phyloP scores from a whole-genome alignment of 64 coral and sea anemone species.

The Montipora capricornis region DNA sequence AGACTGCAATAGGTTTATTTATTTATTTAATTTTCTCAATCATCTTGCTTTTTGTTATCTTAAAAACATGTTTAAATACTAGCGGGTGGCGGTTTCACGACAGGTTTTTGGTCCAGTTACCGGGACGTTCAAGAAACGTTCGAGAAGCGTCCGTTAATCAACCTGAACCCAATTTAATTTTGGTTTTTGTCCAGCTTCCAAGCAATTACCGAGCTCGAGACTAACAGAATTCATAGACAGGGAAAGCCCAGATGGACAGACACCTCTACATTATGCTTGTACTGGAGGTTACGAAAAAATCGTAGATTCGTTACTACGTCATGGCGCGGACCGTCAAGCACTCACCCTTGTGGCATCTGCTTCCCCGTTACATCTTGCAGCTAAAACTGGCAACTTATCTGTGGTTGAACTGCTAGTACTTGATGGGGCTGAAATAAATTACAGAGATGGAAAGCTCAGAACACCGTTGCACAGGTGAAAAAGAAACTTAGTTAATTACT shows the following conservation, averaged over 20 bases:
- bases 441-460: slow-evolving; percentile 2
- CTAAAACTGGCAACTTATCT: slow-evolving; percentile 10
- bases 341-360: background rate
- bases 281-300: background rate
- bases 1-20: too few species aligned
- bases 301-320: slow-evolving; percentile 1
- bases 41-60: too few species aligned
- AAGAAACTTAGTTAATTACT: background rate
- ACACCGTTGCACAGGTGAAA: slow-evolving; percentile 27
- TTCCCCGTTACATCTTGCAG: slow-evolving; percentile 12
- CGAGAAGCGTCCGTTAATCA: too few species aligned
- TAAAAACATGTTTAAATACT: too few species aligned
- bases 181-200: slow-evolving; percentile 3
- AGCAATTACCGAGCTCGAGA: background rate
- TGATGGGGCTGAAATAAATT: background rate
- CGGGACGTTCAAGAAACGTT: too few species aligned
- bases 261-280: slow-evolving; percentile 12
- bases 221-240: background rate
- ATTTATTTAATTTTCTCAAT: too few species aligned
- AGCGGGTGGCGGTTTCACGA: too few species aligned
- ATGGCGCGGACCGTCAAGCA: slow-evolving; percentile 12
- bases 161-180: background rate
- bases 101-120: too few species aligned
- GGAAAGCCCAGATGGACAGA: background rate
- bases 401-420: slow-evolving; percentile 22